phyloP scores from a whole-genome alignment of 1,140 invertebrate species.

The Brachionus koreanus region DNA sequence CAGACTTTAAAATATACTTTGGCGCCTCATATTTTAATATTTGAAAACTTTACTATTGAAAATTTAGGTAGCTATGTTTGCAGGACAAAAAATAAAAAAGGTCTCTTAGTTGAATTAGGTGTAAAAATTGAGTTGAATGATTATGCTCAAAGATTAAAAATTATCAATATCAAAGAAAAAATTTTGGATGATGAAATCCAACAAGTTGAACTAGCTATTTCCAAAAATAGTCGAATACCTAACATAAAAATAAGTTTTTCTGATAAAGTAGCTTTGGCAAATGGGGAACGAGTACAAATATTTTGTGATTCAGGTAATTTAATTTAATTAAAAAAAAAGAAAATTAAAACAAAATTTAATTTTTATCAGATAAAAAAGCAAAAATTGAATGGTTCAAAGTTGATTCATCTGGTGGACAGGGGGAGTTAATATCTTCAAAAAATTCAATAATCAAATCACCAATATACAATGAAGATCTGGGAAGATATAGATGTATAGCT shows the following conservation, averaged over 20 bases:
- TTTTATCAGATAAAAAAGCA: neutral
- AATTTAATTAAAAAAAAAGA: neutral
- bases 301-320: neutral
- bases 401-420: neutral
- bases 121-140: neutral
- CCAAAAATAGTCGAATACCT: neutral
- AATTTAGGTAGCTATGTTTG: slow-evolving; percentile 9
- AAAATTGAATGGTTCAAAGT: slow-evolving; percentile 30
- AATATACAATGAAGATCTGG: neutral
- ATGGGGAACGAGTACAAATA: slow-evolving; percentile 15
- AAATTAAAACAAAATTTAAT: neutral
- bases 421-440: neutral
- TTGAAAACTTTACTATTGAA: neutral
- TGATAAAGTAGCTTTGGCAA: slow-evolving; percentile 11
- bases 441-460: neutral
- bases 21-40: slow-evolving; percentile 12
- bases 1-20: neutral
- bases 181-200: neutral
- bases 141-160: neutral
- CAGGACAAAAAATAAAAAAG: slow-evolving; percentile 28
- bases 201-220: neutral
- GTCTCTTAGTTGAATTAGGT: slow-evolving; percentile 19
- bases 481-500: slow-evolving; percentile 19
- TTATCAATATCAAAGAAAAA: neutral
- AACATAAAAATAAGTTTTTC: slow-evolving; percentile 32